Evolutionary conservation across 2,113 vertebrate genomes (phyloP), one percentile per base, ranked within the genome.

Genomic region (Entomyzon cyanotis): DNA sequence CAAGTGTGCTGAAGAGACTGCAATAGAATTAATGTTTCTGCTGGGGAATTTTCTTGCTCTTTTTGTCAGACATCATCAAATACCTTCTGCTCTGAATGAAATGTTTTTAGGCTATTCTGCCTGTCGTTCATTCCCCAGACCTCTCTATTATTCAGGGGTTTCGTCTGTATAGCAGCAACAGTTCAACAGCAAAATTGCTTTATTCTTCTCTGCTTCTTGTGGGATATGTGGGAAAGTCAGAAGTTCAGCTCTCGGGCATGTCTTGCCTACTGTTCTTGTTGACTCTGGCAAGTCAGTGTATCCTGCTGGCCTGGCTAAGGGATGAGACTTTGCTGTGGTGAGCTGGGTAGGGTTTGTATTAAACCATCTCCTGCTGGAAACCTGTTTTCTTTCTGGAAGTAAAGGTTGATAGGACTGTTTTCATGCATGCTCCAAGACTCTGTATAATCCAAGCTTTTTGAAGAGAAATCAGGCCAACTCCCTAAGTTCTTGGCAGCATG

Each of bases 211-310:
- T 73, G 60, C 21, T 84, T 85, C 49, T 68, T 63, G 31, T 73
- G 73, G 68, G 15, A 50, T 56, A 27, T 52, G 35, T 87, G 84
- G 46, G 84, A 91, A 89, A 55, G 19, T 25, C 49, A 70, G 69
- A 55, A 93, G 80, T 95, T 81, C 60, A 81, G 42, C 37, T 85
- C 46, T 85, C 0, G 0, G 59, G 50, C 50, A 62, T 30, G 30
- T 55, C 78, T 93, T 95, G 60, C 87, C 78, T 88, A 41, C 65
- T 84, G 47, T 87, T 89, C 21, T 15, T 83, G 58, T 88, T 94
- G 60, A 63, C 70, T 83, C 77, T 95, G 89, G 82, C 67, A 59
- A 56, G 28, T 62, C 44, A 55, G 12, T 65, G 11, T 47, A 12
- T 82, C 68, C 68, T 94, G 67, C 63, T 93, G 70, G 41, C 60